Conservation (phyloP, 2,888 invertebrate genomes). For the Lycophotia porphyrea region DNA sequence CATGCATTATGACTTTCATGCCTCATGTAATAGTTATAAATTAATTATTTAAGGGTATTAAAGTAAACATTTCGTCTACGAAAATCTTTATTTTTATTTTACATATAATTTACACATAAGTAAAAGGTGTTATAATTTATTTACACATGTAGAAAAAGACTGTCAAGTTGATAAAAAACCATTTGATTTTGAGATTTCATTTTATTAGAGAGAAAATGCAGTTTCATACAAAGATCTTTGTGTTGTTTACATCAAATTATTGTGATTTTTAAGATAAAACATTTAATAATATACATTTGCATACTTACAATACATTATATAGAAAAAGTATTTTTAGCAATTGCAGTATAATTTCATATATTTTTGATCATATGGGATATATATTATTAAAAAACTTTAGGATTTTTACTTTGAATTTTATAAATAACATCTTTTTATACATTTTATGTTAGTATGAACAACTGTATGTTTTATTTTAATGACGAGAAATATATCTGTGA, state of each 20-base stretch:
- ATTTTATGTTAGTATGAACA: conserved; percentile 39
- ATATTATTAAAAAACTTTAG: conserved; percentile 49
- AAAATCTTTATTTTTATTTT: conserved; percentile 88
- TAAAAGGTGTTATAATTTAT: conserved; percentile 79
- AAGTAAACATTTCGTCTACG: conserved; percentile 83
- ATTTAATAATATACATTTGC: conserved; percentile 53
- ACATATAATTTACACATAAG: conserved; percentile 86
- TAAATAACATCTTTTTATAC: conserved; percentile 42
- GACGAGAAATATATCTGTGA: conserved; percentile 38
- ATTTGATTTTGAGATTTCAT: conserved; percentile 76
- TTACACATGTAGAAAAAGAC: conserved; percentile 83
- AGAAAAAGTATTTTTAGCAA: conserved; percentile 44
- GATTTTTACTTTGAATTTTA: conserved; percentile 40
- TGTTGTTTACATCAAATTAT: conserved; percentile 61
- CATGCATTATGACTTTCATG: conserved; percentile 74
- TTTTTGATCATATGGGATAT: conserved; percentile 32
- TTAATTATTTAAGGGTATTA: conserved; percentile 58
- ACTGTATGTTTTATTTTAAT: conserved; percentile 42
- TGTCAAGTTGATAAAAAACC: conserved; percentile 72
- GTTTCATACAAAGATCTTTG: conserved; percentile 64
- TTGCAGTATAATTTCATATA: conserved; percentile 28
- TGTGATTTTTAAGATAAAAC: conserved; percentile 57
- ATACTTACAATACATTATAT: conserved; percentile 38
- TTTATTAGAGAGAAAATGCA: conserved; percentile 68
- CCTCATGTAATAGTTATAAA: conserved; percentile 46